A percentile compares a stretch with the other conserved stretches of the same genome.
Evolutionary conservation across 2,888 invertebrate species (phyloP).

Genomic region (Acleris laterana): DNA sequence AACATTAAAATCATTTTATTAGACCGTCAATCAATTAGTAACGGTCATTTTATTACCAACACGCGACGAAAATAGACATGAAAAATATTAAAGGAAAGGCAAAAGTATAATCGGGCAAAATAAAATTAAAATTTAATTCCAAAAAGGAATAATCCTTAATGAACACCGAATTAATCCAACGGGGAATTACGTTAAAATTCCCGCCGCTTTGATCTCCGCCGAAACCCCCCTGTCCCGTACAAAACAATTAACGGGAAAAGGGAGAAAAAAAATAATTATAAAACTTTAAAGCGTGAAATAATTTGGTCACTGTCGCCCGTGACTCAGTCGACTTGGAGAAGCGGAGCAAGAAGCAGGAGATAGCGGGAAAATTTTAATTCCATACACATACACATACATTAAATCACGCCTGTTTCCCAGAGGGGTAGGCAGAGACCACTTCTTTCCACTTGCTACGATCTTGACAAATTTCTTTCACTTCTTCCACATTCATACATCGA

Average conservation of each 20-base stretch:
- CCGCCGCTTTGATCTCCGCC: slow-evolving; percentile 3
- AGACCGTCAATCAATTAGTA: no score
- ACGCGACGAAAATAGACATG: not conserved
- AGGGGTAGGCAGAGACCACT: no score
- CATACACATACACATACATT: no score
- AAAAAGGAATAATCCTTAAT: not conserved
- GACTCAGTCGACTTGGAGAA: slow-evolving; percentile 13
- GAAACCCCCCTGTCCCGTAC: slow-evolving; percentile 7
- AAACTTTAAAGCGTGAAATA: slow-evolving; percentile 37
- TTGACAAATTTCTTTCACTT: no score
- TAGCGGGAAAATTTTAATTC: not conserved
- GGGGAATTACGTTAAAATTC: not conserved
- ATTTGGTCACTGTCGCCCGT: slow-evolving; percentile 32
- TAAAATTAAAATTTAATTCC: not conserved
- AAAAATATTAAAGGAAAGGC: not conserved
- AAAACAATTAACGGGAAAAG: slow-evolving; percentile 36
- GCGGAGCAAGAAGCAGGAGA: not conserved
- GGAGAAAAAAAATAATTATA: slow-evolving; percentile 34
- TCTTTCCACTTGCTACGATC: no score
- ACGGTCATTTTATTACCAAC: no score
- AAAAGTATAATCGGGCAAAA: not conserved
- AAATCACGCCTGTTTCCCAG: no score
- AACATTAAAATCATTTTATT: no score
- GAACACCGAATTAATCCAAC: not conserved
- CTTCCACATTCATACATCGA: no score